These are phyloP conservation scores for Clarias magur DNA, from an alignment of 2,113 vertebrate genomes.

Conservation along the genomic window DNA sequence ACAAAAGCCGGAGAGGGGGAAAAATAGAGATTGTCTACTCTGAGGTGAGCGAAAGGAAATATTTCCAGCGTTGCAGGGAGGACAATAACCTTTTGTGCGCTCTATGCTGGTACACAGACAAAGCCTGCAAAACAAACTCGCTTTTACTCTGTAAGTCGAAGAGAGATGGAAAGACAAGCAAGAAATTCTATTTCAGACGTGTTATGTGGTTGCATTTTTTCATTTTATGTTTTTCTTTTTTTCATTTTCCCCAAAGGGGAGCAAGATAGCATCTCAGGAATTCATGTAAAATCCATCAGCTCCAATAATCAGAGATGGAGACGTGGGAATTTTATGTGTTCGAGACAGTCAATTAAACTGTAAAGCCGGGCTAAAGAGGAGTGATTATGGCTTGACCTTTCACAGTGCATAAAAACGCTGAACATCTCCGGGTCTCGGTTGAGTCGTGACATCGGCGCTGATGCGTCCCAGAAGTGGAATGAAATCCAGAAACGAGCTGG, in stretches of 20 bases:
- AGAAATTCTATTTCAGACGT: constrained; percentile 22
- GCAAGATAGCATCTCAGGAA: constrained; percentile 73
- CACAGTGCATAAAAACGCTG: constrained; percentile 64
- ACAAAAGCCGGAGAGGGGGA: constrained; percentile 65
- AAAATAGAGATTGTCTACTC: constrained; percentile 57
- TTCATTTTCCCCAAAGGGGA: constrained; percentile 58
- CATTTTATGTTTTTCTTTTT: no score
- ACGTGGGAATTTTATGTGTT: constrained; percentile 50
- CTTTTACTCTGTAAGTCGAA: constrained; percentile 9
- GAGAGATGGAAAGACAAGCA: background rate
- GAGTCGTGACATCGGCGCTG: constrained; percentile 18
- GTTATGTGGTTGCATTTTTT: constrained; percentile 26
- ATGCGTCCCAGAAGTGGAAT: constrained; percentile 42
- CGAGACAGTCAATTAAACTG: constrained; percentile 77
- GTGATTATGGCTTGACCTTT: constrained; percentile 77
- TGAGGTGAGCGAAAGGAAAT: constrained; percentile 56
- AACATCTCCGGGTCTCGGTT: constrained; percentile 21
- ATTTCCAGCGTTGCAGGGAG: constrained; percentile 54
- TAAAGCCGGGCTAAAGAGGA: constrained; percentile 72
- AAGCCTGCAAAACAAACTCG: constrained; percentile 39
- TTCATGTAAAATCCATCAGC: constrained; percentile 69
- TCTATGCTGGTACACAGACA: constrained; percentile 46
- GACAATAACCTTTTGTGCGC: constrained; percentile 59
- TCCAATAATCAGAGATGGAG: constrained; percentile 63
- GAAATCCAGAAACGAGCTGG: constrained; percentile 29